Conservation (phyloP, 2,113 vertebrate genomes). For the Australoheros scitulus region DNA sequence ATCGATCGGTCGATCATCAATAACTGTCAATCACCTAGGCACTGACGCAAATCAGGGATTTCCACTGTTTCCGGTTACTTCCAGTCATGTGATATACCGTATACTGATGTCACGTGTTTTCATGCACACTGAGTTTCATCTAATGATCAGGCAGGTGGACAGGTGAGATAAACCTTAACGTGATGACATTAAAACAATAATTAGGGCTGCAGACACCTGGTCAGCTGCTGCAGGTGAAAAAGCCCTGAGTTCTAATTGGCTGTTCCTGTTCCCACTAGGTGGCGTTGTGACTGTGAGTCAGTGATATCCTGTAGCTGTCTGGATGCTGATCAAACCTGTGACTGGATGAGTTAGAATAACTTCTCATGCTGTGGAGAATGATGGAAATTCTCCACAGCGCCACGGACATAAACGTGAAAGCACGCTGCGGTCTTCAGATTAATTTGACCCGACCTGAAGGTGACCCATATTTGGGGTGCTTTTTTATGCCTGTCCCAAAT, state of each 20-base stretch:
- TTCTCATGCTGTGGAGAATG: background rate
- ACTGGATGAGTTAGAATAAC: no score
- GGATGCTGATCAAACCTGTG: background rate
- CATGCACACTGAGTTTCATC: background rate
- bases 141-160: background rate
- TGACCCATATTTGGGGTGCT: background rate
- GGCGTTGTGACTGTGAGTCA: background rate
- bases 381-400: background rate
- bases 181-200: background rate
- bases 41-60: no score
- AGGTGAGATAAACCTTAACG: background rate
- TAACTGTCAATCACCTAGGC: no score
- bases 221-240: background rate
- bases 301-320: no score
- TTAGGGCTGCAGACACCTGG: no score
- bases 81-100: background rate
- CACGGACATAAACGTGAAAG: background rate
- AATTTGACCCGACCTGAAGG: background rate
- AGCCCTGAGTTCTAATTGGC: background rate
- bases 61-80: background rate
- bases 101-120: background rate
- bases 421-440: fast-evolving
- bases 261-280: background rate
- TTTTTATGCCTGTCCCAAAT: background rate
- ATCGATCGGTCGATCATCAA: background rate